A percentile compares a stretch with the other conserved stretches of the same genome.
Conservation (phyloP, 2,113 vertebrate genomes). For the Dinomys branickii region DNA sequence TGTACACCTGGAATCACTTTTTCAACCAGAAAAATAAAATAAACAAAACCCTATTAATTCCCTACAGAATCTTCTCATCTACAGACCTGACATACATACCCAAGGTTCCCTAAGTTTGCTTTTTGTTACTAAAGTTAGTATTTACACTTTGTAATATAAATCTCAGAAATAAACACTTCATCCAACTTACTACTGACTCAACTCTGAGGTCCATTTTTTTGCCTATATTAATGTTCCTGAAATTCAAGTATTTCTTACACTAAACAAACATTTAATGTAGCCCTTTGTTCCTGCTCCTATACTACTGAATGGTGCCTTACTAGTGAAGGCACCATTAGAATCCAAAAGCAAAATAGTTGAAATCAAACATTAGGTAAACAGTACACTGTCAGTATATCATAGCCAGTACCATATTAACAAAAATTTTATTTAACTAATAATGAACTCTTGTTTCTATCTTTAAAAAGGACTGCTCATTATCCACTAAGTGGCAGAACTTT, state of each 20-base stretch:
- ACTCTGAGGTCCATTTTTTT: background rate
- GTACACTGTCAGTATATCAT: background rate
- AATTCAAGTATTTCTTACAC: constrained; percentile 18
- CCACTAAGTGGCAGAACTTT: background rate
- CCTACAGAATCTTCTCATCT: background rate
- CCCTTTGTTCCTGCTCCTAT: background rate
- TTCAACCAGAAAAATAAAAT: background rate
- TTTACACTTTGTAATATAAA: background rate
- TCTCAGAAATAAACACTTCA: background rate
- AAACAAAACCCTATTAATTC: background rate
- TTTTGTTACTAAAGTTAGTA: background rate
- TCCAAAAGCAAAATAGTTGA: background rate
- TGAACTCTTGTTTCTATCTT: background rate
- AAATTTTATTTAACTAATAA: constrained; percentile 2
- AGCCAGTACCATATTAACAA: background rate
- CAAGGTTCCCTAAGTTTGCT: constrained; percentile 4
- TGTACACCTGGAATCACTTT: background rate
- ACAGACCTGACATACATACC: background rate
- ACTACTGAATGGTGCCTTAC: background rate
- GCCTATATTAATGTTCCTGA: constrained; percentile 28
- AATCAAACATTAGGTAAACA: background rate
- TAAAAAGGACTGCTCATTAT: background rate
- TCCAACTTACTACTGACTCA: background rate
- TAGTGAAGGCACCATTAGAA: background rate
- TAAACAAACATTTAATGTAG: background rate